These are phyloP conservation scores for Dryocosmus kuriphilus DNA, from an alignment of 2,888 invertebrate species.

Conservation along the genomic window DNA sequence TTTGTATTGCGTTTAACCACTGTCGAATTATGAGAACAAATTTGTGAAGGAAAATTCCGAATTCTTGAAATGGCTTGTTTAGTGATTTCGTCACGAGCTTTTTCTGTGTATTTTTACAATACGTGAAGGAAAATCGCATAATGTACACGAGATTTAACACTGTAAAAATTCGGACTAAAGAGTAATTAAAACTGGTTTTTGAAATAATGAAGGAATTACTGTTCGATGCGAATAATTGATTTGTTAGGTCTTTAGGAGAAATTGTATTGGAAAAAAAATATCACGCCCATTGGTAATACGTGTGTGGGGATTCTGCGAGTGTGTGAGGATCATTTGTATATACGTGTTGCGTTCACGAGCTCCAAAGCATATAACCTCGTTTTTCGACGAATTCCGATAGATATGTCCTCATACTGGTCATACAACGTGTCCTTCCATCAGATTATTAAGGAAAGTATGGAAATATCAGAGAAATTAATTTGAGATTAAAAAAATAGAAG, in stretches of 20 bases:
- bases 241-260: not conserved
- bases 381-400: too few relatives aligned
- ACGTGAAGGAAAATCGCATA: not conserved
- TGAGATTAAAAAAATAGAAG: too few relatives aligned
- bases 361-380: constrained; percentile 34
- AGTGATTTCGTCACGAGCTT: too few relatives aligned
- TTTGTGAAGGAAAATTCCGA: not conserved
- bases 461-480: too few relatives aligned
- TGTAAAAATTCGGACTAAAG: constrained; percentile 5
- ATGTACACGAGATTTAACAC: not conserved
- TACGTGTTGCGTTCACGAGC: constrained; percentile 34
- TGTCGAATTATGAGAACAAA: not conserved
- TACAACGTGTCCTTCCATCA: too few relatives aligned
- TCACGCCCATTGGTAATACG: constrained; percentile 14
- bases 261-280: not conserved
- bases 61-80: not conserved
- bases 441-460: too few relatives aligned
- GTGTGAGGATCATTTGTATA: constrained; percentile 14
- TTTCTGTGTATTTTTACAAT: not conserved
- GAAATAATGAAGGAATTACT: not conserved
- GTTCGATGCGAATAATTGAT: not conserved
- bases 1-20: not conserved
- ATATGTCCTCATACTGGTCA: too few relatives aligned
- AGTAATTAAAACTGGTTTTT: not conserved
- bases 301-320: not conserved